Base-by-base conservation (phyloP, 2,113 vertebrate species). In the Cyprinodon variegatus region DNA sequence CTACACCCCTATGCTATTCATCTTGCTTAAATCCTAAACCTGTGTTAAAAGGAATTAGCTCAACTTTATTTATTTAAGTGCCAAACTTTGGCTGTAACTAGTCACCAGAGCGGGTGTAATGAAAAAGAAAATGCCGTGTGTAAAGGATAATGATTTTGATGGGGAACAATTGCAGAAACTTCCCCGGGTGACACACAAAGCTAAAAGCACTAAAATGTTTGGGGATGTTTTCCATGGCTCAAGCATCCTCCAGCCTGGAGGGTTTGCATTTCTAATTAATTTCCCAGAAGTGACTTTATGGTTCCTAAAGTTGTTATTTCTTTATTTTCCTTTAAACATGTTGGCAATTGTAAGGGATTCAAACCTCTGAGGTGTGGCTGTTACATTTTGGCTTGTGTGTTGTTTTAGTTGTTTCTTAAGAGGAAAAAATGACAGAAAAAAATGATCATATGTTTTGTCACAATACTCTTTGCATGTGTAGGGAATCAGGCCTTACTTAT, bases 181-280 rank as follows among this genome's bases (percentile, higher is more conserved):
- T 90, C 87, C 90, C 91, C 12, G 20, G 46, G 85, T 88, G 89
- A 86, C 83, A 85, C 87, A 77, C 76, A 78, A 78, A 70, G 85
- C 82, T 85, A 81, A 87, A 86, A 91, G 89, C 80, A 90, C 78
- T 88, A 76, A 89, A 90, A 89, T 88, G 89, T 87, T 86, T 79
- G 79, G 86, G 86, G 89, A 89, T 77, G 53, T 90, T 77, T 62
- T 70, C 84, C 69, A 76, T 84, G 75, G 81, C 80, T 70, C 40
- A 61, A 20, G 17, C 20, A n/a, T n/a, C 50, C 15, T 53, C 17
- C 15, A 53, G 17, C 17, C 50, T 11, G 43, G 43, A 89, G 83
- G 86, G 81, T 83, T 77, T 87, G 83, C 13, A 37, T 61, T 76
- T 84, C 70, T 92, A 86, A 88, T 89, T 89, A 87, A 90, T 90